Evolutionary conservation across 2,113 vertebrate species (phyloP).

Genomic region (Bambusicola thoracicus): DNA sequence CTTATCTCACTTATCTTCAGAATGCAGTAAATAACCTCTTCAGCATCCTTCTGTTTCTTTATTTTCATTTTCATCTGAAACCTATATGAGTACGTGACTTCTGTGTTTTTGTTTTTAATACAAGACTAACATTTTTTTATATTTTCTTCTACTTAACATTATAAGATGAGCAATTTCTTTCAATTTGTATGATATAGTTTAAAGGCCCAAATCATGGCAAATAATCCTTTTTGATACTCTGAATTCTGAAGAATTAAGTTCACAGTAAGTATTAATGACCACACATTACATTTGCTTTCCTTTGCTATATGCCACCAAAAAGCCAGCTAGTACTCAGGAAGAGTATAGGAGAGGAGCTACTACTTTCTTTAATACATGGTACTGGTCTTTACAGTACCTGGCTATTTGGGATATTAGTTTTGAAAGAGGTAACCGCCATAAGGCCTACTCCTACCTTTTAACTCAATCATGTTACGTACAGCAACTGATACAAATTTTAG

Average conservation of each 20-base stretch:
- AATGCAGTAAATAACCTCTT: background rate
- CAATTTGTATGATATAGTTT: background rate
- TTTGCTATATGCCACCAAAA: background rate
- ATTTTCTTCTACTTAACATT: background rate
- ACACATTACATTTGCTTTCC: background rate
- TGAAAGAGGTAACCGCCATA: background rate
- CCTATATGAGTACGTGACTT: background rate
- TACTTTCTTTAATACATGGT: background rate
- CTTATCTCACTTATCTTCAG: background rate
- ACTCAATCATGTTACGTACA: background rate
- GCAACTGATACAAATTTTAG: background rate
- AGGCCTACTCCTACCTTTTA: background rate
- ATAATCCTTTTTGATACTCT: background rate
- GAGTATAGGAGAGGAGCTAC: background rate
- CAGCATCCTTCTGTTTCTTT: background rate
- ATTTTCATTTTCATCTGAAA: background rate
- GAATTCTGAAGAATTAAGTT: background rate
- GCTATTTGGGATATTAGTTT: background rate
- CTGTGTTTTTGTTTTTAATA: background rate
- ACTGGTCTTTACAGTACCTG: background rate
- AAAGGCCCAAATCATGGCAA: background rate
- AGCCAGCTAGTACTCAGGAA: background rate
- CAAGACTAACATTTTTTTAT: background rate
- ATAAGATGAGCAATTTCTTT: background rate
- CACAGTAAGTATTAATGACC: background rate